These are phyloP conservation scores for Setipinna tenuifilis DNA, from an alignment of 2,797 vertebrate species.

Conservation along the genomic window DNA sequence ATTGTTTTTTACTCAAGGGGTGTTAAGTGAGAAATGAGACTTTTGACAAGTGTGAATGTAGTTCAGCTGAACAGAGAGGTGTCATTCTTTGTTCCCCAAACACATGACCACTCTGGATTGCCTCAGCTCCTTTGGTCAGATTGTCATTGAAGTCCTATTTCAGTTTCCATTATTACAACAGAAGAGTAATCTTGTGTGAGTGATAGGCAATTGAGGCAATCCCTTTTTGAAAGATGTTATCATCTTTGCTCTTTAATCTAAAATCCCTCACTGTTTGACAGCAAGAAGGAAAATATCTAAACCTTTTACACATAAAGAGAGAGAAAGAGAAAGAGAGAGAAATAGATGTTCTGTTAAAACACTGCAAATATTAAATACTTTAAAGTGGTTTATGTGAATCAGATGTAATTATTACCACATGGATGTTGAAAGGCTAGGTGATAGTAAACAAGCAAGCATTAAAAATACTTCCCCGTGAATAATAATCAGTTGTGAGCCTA, in stretches of 20 bases:
- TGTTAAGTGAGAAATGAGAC: slow-evolving; percentile 39
- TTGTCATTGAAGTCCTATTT: slow-evolving; percentile 52
- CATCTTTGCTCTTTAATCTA: slow-evolving; percentile 45
- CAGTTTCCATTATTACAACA: slow-evolving; percentile 52
- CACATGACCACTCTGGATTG: slow-evolving; percentile 27
- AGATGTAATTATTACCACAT: no score
- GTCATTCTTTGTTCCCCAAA: slow-evolving; percentile 46
- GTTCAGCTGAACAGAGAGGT: slow-evolving; percentile 41
- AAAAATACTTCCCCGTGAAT: no score
- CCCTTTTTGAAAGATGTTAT: slow-evolving; percentile 50
- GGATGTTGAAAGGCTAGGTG: no score
- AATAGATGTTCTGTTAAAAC: neutral
- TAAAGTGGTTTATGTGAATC: no score
- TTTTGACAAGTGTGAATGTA: slow-evolving; percentile 48
- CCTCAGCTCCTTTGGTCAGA: slow-evolving; percentile 47
- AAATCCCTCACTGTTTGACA: slow-evolving; percentile 46
- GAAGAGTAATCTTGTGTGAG: slow-evolving; percentile 55
- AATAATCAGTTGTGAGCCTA: no score
- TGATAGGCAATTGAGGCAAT: slow-evolving; percentile 57
- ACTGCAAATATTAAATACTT: no score
- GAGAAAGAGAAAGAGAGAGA: neutral
- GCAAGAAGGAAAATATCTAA: slow-evolving; percentile 34
- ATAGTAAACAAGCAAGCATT: no score
- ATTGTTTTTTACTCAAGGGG: slow-evolving; percentile 39
- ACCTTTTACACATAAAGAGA: neutral